phyloP scores from a whole-genome alignment of 2,888 invertebrate genomes.

The Xestia ashworthii region DNA sequence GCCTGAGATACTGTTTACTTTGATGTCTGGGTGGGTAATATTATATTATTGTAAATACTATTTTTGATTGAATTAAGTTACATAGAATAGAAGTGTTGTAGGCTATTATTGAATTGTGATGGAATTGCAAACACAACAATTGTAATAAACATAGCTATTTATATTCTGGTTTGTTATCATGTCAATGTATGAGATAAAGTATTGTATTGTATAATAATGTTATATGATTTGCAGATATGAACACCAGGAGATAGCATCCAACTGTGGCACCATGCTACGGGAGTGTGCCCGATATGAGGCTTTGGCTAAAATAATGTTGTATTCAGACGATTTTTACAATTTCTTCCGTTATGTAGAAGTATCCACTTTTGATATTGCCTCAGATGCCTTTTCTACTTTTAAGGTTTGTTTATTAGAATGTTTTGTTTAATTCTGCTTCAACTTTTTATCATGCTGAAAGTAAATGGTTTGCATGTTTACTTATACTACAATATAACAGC shows the following conservation, averaged over 20 bases:
- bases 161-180: constrained; percentile 21
- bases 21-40: constrained; percentile 96
- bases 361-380: constrained; percentile 99
- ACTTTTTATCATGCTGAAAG: neutral
- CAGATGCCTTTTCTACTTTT: constrained; percentile 99
- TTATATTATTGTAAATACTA: constrained; percentile 11
- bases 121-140: constrained; percentile 27
- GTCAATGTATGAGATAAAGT: constrained; percentile 17
- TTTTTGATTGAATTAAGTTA: neutral
- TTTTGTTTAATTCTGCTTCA: neutral
- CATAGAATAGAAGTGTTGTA: neutral
- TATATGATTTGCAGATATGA: constrained; percentile 94
- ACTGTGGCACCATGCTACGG: constrained; percentile 99
- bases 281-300: constrained; percentile 99
- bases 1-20: constrained; percentile 98
- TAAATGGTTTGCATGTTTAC: neutral
- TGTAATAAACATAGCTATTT: constrained; percentile 22
- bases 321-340: constrained; percentile 99
- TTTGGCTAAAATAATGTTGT: constrained; percentile 99
- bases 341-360: constrained; percentile 99
- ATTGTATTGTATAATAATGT: constrained; percentile 23
- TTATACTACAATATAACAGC: neutral
- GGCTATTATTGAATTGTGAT: constrained; percentile 13
- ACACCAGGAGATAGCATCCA: constrained; percentile 99
- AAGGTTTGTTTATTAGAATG: constrained; percentile 92